These are phyloP conservation scores for Aurelia sp. DNA, from an alignment of 30 jellyfish, hydroid and myxozoan genomes.

Conservation along the genomic window DNA sequence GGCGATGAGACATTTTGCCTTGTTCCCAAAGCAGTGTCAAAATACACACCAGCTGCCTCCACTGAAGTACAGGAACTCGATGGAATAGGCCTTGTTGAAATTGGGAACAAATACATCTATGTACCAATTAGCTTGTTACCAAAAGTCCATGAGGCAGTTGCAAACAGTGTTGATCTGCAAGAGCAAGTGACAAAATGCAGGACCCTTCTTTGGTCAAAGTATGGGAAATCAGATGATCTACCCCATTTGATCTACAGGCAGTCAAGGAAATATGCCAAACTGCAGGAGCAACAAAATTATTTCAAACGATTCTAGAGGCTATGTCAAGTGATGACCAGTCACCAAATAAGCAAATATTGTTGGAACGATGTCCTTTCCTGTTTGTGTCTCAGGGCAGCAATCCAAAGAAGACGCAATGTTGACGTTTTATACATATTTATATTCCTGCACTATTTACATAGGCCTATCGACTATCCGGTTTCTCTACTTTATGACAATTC, in stretches of 20 bases:
- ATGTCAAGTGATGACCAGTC: neutral
- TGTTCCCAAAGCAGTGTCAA: neutral
- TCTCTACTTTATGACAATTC: too few species aligned
- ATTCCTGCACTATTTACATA: too few species aligned
- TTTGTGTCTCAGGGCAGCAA: too few species aligned
- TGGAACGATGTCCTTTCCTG: too few species aligned
- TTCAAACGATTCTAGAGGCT: neutral
- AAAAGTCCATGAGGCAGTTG: neutral
- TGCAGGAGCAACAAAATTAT: constrained; percentile 31
- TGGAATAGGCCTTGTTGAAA: neutral
- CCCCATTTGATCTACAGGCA: constrained; percentile 27
- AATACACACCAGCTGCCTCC: neutral
- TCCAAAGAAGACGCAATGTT: too few species aligned
- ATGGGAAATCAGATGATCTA: neutral
- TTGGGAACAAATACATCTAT: neutral
- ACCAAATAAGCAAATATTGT: too few species aligned
- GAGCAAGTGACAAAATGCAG: neutral
- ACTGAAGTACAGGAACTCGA: neutral
- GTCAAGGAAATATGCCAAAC: constrained; percentile 18
- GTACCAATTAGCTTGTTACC: neutral
- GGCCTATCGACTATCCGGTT: too few species aligned
- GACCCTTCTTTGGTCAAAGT: constrained; percentile 1
- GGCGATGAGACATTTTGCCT: neutral
- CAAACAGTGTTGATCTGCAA: constrained; percentile 23
- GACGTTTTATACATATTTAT: too few species aligned